These are phyloP conservation scores for Ctenopoma kingsleyae DNA, from an alignment of 2,797 vertebrate species.

Conservation along the genomic window DNA sequence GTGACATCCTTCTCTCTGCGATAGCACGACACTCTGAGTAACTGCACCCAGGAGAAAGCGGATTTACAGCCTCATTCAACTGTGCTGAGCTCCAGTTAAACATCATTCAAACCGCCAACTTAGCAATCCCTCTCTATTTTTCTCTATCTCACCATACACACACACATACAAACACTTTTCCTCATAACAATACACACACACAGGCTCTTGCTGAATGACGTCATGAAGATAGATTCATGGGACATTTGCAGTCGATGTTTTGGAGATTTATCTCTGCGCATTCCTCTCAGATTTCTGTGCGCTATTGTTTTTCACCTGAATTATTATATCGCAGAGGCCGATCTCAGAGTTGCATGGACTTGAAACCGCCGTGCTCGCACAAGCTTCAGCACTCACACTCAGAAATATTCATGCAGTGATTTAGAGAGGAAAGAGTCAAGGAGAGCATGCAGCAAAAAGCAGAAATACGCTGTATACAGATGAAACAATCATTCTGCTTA, in stretches of 20 bases:
- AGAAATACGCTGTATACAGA: conserved; percentile 1
- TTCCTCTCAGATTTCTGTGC: conserved; percentile 24
- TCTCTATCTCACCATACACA: conserved; percentile 27
- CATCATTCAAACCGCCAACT: conserved; percentile 72
- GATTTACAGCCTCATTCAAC: conserved; percentile 75
- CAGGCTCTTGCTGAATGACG: conserved; percentile 4
- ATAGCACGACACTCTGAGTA: conserved; percentile 64
- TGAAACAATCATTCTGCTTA: conserved; percentile 41
- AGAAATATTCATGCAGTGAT: conserved; percentile 26
- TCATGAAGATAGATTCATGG: conserved; percentile 39
- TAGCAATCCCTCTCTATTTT: conserved; percentile 45
- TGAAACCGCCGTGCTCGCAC: background rate
- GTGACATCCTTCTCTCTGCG: conserved; percentile 66
- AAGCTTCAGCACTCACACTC: background rate
- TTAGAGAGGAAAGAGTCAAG: background rate
- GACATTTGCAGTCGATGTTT: conserved; percentile 41
- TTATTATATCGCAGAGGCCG: conserved; percentile 33
- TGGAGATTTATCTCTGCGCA: conserved; percentile 38
- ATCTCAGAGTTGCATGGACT: conserved; percentile 25
- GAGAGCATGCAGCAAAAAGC: conserved; percentile 6
- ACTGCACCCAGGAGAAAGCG: conserved; percentile 69
- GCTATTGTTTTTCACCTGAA: conserved; percentile 46
- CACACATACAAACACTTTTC: conserved; percentile 3
- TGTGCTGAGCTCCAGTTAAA: conserved; percentile 67
- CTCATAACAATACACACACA: conserved; percentile 3